Evolutionary conservation across 2,113 vertebrate genomes (phyloP), one percentile per base, ranked within the genome.

Genomic region (Phalacrocorax brasilianus): DNA sequence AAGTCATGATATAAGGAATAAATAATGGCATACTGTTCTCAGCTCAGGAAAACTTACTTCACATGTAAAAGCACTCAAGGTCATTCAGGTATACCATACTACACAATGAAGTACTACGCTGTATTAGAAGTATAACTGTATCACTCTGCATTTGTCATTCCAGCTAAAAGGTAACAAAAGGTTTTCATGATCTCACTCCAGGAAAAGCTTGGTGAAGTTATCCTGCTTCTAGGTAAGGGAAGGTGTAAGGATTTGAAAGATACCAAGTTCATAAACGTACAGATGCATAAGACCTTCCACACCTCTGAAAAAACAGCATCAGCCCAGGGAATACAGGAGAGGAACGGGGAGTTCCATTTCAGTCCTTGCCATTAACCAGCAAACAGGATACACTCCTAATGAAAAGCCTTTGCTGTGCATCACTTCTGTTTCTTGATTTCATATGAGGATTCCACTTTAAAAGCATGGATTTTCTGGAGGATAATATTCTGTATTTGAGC

Each of bases 141-240:
- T 53, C 47, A 44, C 71, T 92, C 65, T 20, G 92, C 94, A 90
- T 90, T 85, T 85, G 88, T 11, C 78, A 49, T 65, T 68, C 74
- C 88, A 82, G 53, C 75, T 74, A 66, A 38, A 14, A 9, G 2
- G 22, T 28, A 71, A 38, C 62, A 63, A 70, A 42, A 80, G 76
- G 15, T 90, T 58, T 78, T 58, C 53, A 83, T 3, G 5, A 24
- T 24, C 82, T 76, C 49, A 6, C 44, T 65, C 14, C 53, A 88
- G 18, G 66, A 33, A 63, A 84, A 35, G 8, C 35, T 40, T 7
- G 2, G 1, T 24, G 4, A 65, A 49, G 15, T 8, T 17, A n/a
- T 4, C 47, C 47, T 38, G 76, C 12, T 32, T 6, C 49, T 21
- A 47, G 27, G 49, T 32, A 58, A 44, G 66, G 35, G 65, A 65